Percentiles rank a stretch among this genome's conserved stretches.
These are phyloP conservation scores for Drosophila atroscutellata DNA, from an alignment of 2,888 invertebrate genomes.

Conservation along the genomic window DNA sequence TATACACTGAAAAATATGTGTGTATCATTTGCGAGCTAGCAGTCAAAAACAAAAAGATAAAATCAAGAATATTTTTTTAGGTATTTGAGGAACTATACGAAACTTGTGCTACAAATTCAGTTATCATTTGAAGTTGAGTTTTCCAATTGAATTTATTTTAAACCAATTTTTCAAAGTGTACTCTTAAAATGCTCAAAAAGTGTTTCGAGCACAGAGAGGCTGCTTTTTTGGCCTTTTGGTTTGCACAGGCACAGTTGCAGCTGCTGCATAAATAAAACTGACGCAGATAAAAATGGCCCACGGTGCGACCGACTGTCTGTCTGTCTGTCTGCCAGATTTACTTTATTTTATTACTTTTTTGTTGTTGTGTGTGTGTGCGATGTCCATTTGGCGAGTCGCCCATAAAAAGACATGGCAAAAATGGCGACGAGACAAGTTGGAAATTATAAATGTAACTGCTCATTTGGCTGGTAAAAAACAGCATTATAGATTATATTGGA, in stretches of 20 bases:
- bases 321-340: conserved; percentile 42
- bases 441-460: conserved; percentile 14
- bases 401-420: conserved; percentile 45
- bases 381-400: conserved; percentile 43
- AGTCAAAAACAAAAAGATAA: too few relatives aligned
- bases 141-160: background rate
- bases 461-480: background rate
- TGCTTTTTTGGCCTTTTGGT: conserved; percentile 30
- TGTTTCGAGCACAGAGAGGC: conserved; percentile 6
- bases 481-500: background rate
- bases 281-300: conserved; percentile 55
- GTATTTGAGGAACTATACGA: too few relatives aligned
- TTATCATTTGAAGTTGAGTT: background rate
- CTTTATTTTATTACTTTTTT: background rate
- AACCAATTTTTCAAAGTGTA: background rate
- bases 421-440: conserved; percentile 16
- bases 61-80: too few relatives aligned
- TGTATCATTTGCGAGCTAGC: too few relatives aligned
- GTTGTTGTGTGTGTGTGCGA: conserved; percentile 10
- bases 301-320: conserved; percentile 28
- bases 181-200: background rate
- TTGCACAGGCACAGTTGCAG: conserved; percentile 28
- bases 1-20: background rate
- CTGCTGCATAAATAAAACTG: conserved; percentile 71
- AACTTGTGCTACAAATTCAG: too few relatives aligned